A percentile compares a stretch with the other conserved stretches of the same genome.
These are phyloP conservation scores for Pagrus major DNA, from an alignment of 2,113 vertebrate genomes.

Conservation along the genomic window DNA sequence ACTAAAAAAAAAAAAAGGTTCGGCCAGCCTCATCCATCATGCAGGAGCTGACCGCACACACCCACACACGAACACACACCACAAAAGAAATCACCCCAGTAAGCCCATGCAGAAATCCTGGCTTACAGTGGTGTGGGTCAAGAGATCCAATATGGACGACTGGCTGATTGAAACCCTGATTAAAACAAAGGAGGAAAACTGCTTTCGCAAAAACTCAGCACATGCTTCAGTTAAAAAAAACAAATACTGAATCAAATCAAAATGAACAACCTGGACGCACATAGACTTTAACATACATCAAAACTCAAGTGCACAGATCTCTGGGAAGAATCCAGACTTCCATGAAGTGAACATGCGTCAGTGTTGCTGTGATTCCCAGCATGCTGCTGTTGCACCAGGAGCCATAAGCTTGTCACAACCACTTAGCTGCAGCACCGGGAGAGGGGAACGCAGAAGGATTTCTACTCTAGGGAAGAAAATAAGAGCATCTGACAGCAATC, in stretches of 20 bases:
- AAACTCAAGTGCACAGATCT: constrained; percentile 32
- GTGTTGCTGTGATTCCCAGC: constrained; percentile 73
- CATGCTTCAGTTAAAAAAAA: constrained; percentile 62
- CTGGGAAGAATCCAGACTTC: constrained; percentile 41
- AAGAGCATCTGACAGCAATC: constrained; percentile 75
- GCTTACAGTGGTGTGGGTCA: constrained; percentile 56
- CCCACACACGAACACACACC: constrained; percentile 24
- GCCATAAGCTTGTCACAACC: constrained; percentile 76
- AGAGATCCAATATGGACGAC: constrained; percentile 50
- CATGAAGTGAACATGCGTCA: constrained; percentile 72
- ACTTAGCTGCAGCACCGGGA: constrained; percentile 68
- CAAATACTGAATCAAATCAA: constrained; percentile 7
- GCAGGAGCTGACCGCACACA: constrained; percentile 59
- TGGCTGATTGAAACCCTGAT: constrained; percentile 51
- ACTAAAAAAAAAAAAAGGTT: constrained; percentile 47
- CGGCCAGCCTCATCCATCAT: constrained; percentile 73
- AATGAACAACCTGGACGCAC: constrained; percentile 40
- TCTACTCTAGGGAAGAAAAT: constrained; percentile 60
- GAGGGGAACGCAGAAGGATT: constrained; percentile 65
- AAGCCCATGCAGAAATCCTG: constrained; percentile 79
- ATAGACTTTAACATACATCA: constrained; percentile 28
- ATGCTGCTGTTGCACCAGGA: constrained; percentile 77
- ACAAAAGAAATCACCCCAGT: constrained; percentile 62
- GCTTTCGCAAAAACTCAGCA: constrained; percentile 45
- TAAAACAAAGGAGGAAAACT: constrained; percentile 45